Base-by-base conservation (phyloP, 2,888 invertebrate genomes). In the Andrena praecox region DNA sequence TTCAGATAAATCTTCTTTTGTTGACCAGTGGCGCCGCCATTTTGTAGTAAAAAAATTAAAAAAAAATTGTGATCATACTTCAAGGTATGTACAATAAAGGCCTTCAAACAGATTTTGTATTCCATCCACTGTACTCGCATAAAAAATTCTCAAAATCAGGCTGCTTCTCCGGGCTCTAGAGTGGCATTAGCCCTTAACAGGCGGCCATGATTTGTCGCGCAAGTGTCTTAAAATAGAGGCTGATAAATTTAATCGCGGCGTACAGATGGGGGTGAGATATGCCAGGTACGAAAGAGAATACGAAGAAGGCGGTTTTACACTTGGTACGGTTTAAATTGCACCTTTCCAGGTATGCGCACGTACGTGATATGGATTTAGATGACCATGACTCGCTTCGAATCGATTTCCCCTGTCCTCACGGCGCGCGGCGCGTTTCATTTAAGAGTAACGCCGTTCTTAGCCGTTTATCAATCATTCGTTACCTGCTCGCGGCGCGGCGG, bases 331-430 rank as follows among this genome's bases (percentile, higher is more conserved):
- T n/a, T 60, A 60, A 60, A 52, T 60, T 20, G n/a, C 33, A 77
- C 16, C 31, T 63, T 24, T 10, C 27, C 31, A 76, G 29, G 48
- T 60, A 52, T 31, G 56, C 24, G 48, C 74, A 60, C 56, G 71
- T 75, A 77, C 75, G 72, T 74, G 75, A 85, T 77, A 77, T 80
- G 76, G 85, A 85, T 87, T 82, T 80, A 87, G 82, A 77, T 88
- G 90, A 86, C 90, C 89, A 83, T 90, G 90, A 86, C 89, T 88
- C 85, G 83, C 73, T 79, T 76, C 62, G 79, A 86, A 91, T 91
- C 88, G 89, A 90, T 91, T 88, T 82, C 69, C 71, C 70, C 67
- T 81, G 82, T 52, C 79, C 85, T 88, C 71, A 88, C 87, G 86
- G 83, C 80, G 77, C 82, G 77, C 82, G 76, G 73, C 70, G 75